These are phyloP conservation scores for Enteromius paludinosus DNA, from an alignment of 2,797 vertebrate species.

Conservation along the genomic window DNA sequence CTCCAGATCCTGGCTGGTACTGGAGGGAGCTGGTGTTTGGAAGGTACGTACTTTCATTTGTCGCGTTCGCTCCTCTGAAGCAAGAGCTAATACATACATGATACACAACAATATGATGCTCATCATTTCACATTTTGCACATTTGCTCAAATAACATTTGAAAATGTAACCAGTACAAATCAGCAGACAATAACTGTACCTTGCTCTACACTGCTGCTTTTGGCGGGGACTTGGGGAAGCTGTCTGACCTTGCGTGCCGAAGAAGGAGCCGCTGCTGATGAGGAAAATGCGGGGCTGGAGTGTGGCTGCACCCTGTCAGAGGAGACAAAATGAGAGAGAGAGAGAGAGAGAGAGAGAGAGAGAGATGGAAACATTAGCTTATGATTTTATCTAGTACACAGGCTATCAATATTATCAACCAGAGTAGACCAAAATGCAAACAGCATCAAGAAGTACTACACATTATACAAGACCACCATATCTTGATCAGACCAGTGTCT, in stretches of 20 bases:
- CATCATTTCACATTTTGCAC: not conserved
- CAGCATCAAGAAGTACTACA: not conserved
- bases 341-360: slow-evolving; percentile 24
- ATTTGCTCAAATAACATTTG: slow-evolving; percentile 1
- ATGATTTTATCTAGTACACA: not conserved
- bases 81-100: slow-evolving; percentile 81
- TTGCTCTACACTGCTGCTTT: slow-evolving; percentile 95
- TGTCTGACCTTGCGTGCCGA: slow-evolving; percentile 89
- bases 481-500: not conserved
- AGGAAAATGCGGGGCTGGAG: slow-evolving; percentile 71
- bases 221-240: slow-evolving; percentile 94
- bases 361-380: not conserved
- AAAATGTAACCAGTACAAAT: not conserved
- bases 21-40: slow-evolving; percentile 87
- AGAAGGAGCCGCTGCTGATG: slow-evolving; percentile 82
- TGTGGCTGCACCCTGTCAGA: slow-evolving; percentile 54
- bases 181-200: slow-evolving; percentile 71
- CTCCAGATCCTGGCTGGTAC: slow-evolving; percentile 95
- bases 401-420: not conserved
- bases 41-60: slow-evolving; percentile 93
- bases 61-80: slow-evolving; percentile 94
- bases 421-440: not conserved
- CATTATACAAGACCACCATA: not conserved
- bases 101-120: slow-evolving; percentile 9
- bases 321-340: slow-evolving; percentile 26